Percentiles rank a stretch among this genome's conserved stretches.
phyloP scores from a whole-genome alignment of 2,113 vertebrate genomes.

The Ceyx margarethae region DNA sequence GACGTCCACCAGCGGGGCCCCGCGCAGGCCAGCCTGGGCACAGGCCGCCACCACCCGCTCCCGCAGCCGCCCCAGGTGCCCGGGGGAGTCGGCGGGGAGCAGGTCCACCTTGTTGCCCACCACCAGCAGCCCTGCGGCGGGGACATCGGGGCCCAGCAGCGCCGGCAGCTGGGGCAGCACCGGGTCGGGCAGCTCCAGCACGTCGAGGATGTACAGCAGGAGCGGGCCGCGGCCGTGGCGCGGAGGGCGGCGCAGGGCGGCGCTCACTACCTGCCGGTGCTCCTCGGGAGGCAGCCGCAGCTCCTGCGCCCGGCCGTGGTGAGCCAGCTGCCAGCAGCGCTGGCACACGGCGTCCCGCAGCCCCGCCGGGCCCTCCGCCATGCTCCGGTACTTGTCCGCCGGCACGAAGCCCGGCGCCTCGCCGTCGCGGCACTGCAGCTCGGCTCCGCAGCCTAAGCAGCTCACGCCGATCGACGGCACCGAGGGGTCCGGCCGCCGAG shows the following conservation, averaged over 20 bases:
- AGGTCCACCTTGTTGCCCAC: constrained; percentile 90
- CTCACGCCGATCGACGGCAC: constrained; percentile 67
- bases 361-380: constrained; percentile 41
- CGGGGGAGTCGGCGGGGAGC: constrained; percentile 76
- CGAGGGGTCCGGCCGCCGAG: constrained; percentile 24
- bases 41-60: constrained; percentile 71
- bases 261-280: constrained; percentile 73
- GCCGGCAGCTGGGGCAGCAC: constrained; percentile 75
- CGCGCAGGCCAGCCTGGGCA: constrained; percentile 25
- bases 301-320: constrained; percentile 77
- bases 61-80: constrained; percentile 79
- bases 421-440: constrained; percentile 79
- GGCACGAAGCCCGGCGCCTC: constrained; percentile 82
- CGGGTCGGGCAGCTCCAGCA: constrained; percentile 85
- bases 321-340: constrained; percentile 83
- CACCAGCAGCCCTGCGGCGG: constrained; percentile 72
- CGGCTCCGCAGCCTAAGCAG: constrained; percentile 87
- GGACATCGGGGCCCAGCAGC: constrained; percentile 51
- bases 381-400: constrained; percentile 77
- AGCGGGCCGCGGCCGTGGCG: constrained; percentile 73
- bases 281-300: constrained; percentile 73
- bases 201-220: constrained; percentile 84
- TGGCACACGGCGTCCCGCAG: constrained; percentile 75
- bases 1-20: constrained; percentile 63
- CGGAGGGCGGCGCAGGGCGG: constrained; percentile 18